Percentiles rank a stretch among this genome's conserved stretches.
phyloP scores from a whole-genome alignment of 92 coral and sea anemone genomes.

The Epizoanthus ramosus region DNA sequence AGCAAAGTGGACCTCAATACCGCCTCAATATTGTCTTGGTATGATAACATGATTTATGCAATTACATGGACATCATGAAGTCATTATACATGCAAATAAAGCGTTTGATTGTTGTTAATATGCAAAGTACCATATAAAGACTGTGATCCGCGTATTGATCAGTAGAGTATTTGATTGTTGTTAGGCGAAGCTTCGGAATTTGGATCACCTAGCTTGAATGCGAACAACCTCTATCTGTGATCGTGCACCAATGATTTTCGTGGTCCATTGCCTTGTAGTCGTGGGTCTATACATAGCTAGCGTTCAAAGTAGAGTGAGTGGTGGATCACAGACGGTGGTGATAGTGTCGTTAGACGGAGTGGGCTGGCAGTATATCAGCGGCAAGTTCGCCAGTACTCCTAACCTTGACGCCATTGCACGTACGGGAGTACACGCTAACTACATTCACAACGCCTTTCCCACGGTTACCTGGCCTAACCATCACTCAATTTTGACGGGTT shows the following conservation, averaged over 20 bases:
- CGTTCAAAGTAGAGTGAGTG: not conserved
- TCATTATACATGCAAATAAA: too few species aligned
- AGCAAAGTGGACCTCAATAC: too few species aligned
- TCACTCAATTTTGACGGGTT: conserved; percentile 80
- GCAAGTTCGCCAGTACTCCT: conserved; percentile 72
- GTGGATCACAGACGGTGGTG: conserved; percentile 45
- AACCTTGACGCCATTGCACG: conserved; percentile 68
- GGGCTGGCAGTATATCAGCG: conserved; percentile 86
- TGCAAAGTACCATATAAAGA: too few species aligned
- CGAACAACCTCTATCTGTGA: too few species aligned
- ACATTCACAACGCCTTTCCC: conserved; percentile 77
- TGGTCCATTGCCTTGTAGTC: not conserved
- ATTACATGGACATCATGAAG: too few species aligned
- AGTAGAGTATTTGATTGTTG: too few species aligned
- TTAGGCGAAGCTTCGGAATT: too few species aligned
- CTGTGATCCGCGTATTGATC: too few species aligned
- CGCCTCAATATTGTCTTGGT: too few species aligned
- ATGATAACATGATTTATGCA: too few species aligned
- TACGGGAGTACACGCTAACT: conserved; percentile 79
- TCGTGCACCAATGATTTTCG: not conserved
- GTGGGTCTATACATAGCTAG: not conserved
- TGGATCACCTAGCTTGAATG: too few species aligned
- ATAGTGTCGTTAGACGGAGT: conserved; percentile 90
- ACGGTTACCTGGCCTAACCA: conserved; percentile 96
- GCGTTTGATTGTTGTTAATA: too few species aligned